phyloP scores from a whole-genome alignment of 1,140 invertebrate genomes.

The Solenopsis fugax region DNA sequence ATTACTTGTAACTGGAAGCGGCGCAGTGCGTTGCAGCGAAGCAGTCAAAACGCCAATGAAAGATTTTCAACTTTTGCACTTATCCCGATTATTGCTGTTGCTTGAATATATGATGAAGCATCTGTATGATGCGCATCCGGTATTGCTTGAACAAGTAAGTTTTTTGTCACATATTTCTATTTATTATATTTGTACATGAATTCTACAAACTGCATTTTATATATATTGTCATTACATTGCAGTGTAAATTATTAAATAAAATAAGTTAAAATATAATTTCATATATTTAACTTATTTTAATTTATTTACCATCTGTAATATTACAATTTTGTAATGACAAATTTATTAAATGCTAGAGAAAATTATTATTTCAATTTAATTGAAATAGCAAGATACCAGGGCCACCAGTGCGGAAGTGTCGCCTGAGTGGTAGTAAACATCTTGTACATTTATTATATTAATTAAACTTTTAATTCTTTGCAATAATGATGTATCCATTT shows the following conservation, averaged over 20 bases:
- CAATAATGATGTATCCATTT: constrained; percentile 39
- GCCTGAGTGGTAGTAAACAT: constrained; percentile 85
- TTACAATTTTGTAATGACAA: constrained; percentile 37
- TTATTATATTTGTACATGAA: background rate
- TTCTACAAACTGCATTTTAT: constrained; percentile 67
- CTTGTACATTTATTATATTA: constrained; percentile 79
- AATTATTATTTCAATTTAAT: constrained; percentile 64
- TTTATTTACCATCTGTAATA: constrained; percentile 41
- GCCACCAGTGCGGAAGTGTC: constrained; percentile 84
- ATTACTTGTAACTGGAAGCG: constrained; percentile 92
- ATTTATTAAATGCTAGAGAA: constrained; percentile 79
- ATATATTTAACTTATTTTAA: constrained; percentile 17
- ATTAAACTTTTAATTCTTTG: background rate
- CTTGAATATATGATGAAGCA: constrained; percentile 98
- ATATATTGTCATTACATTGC: constrained; percentile 26
- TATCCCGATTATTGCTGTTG: constrained; percentile 94
- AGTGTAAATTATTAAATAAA: constrained; percentile 30
- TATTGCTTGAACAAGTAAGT: constrained; percentile 91
- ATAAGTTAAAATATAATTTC: constrained; percentile 1
- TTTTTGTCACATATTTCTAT: constrained; percentile 17
- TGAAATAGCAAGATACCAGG: constrained; percentile 82
- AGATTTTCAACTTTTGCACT: constrained; percentile 92
- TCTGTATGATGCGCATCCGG: constrained; percentile 95
- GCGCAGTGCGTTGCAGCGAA: constrained; percentile 90
- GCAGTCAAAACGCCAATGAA: constrained; percentile 88